These are phyloP conservation scores for Argya squamiceps DNA, from an alignment of 2,797 vertebrate species.

Conservation along the genomic window DNA sequence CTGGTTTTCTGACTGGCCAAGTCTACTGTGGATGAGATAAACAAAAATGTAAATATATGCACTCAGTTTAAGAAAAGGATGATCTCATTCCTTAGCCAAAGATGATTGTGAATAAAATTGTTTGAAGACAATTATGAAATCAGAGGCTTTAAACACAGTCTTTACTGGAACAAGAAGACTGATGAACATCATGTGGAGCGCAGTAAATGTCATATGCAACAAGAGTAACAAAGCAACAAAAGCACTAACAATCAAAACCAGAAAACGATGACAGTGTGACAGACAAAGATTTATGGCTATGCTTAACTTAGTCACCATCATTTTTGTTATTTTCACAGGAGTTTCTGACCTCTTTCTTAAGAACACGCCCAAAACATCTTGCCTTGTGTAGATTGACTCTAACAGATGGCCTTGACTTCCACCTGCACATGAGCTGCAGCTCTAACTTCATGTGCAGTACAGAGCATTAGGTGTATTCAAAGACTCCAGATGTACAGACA, in stretches of 20 bases:
- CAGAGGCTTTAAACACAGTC: not conserved
- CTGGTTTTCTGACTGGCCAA: not conserved
- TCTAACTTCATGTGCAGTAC: not conserved
- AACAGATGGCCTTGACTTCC: not conserved
- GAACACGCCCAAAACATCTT: not conserved
- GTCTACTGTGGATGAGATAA: not conserved
- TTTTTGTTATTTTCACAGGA: not conserved
- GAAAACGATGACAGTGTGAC: not conserved
- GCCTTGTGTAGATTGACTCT: not conserved
- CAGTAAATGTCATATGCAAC: not conserved
- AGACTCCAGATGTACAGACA: not conserved
- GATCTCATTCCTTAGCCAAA: not conserved
- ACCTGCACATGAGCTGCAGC: not conserved
- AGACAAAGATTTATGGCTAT: not conserved
- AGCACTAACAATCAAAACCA: not conserved
- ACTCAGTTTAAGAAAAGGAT: not conserved
- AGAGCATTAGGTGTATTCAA: not conserved
- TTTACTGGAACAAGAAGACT: not conserved
- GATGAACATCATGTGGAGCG: not conserved
- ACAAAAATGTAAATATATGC: constrained; percentile 11
- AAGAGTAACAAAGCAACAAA: not conserved
- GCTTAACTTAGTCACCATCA: not conserved
- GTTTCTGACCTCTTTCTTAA: not conserved
- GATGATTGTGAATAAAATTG: not conserved
- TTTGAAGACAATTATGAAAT: not conserved